A percentile compares a stretch with the other conserved stretches of the same genome.
These are phyloP conservation scores for Thereuonema tuberculata DNA, from an alignment of 1,140 invertebrate species.

Conservation along the genomic window DNA sequence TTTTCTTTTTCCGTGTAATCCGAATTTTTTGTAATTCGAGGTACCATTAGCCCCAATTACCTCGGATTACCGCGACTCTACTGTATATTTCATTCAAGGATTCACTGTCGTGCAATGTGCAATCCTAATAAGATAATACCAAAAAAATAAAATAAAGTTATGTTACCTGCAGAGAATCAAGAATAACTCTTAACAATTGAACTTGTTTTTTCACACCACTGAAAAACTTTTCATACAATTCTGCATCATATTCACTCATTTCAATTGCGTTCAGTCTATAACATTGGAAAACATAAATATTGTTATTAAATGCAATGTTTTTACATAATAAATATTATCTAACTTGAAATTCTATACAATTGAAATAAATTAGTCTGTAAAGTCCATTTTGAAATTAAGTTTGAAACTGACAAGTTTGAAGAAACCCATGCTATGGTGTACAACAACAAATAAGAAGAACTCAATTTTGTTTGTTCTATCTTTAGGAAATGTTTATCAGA, in stretches of 20 bases:
- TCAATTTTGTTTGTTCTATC: too few relatives aligned
- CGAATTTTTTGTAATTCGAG: too few relatives aligned
- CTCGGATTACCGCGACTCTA: too few relatives aligned
- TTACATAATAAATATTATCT: neutral
- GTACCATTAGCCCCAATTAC: too few relatives aligned
- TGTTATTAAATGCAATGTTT: neutral
- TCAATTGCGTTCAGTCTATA: slow-evolving; percentile 66
- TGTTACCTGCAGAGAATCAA: slow-evolving; percentile 38
- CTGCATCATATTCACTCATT: slow-evolving; percentile 89
- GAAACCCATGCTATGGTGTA: neutral
- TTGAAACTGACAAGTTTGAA: neutral
- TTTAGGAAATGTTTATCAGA: too few relatives aligned
- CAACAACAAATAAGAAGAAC: neutral
- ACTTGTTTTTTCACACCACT: slow-evolving; percentile 62
- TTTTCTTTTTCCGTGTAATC: too few relatives aligned
- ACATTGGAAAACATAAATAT: slow-evolving; percentile 11
- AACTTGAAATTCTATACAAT: too few relatives aligned
- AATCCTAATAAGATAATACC: too few relatives aligned
- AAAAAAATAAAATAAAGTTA: neutral
- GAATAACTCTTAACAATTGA: slow-evolving; percentile 42
- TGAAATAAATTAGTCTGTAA: too few relatives aligned
- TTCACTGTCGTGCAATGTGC: too few relatives aligned
- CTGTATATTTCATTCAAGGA: too few relatives aligned
- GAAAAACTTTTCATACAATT: slow-evolving; percentile 68
- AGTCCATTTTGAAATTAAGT: neutral